Evolutionary conservation across 1,140 invertebrate species (phyloP).

Genomic region (Liolophura sinensis): DNA sequence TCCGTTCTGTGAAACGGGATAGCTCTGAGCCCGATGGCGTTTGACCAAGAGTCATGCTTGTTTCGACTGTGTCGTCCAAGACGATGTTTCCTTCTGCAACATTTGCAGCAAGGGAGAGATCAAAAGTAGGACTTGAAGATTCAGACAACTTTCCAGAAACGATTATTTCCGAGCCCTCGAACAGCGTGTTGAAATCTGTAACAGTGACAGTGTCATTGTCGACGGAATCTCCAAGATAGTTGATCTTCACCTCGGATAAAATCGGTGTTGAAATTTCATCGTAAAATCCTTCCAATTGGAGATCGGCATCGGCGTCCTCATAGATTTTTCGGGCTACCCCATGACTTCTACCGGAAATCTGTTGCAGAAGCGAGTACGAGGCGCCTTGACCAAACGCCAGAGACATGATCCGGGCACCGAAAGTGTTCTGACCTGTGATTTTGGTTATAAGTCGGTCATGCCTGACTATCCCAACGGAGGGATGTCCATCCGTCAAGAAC

Average conservation of each 20-base stretch:
- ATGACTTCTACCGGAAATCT: constrained; percentile 68
- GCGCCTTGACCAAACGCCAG: constrained; percentile 73
- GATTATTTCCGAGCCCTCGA: constrained; percentile 33
- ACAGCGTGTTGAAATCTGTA: constrained; percentile 22
- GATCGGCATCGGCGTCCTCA: constrained; percentile 69
- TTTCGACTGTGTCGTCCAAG: too few relatives aligned
- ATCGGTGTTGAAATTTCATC: constrained; percentile 70
- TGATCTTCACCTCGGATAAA: constrained; percentile 68
- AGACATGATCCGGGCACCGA: constrained; percentile 62
- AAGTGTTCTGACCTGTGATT: constrained; percentile 21
- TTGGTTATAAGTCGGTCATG: constrained; percentile 62
- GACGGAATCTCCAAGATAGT: constrained; percentile 58
- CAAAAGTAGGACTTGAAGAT: neutral
- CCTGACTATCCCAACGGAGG: constrained; percentile 67
- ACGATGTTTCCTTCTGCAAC: too few relatives aligned
- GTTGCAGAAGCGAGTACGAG: constrained; percentile 68
- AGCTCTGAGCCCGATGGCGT: too few relatives aligned
- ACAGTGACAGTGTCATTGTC: constrained; percentile 35
- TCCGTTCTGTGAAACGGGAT: constrained; percentile 61
- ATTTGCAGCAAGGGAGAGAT: too few relatives aligned
- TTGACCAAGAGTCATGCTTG: too few relatives aligned
- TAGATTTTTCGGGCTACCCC: constrained; percentile 74
- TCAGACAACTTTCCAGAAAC: constrained; percentile 25
- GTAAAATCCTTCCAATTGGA: constrained; percentile 72
- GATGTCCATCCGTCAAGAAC: constrained; percentile 74